Evolutionary conservation across 2,888 invertebrate genomes (phyloP).

Genomic region (Acleris cristana): DNA sequence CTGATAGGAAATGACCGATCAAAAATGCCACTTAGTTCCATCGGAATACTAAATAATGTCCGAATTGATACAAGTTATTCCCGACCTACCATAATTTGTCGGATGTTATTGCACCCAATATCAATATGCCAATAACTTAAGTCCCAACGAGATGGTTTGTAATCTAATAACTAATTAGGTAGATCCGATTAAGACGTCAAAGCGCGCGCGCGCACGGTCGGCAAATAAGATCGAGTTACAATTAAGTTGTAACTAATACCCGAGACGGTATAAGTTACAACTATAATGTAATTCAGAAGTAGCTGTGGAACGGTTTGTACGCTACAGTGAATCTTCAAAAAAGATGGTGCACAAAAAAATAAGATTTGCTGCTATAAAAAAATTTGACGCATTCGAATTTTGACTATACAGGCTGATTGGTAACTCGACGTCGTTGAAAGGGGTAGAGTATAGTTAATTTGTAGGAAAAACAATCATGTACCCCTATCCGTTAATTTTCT

Average conservation of each 20-base stretch:
- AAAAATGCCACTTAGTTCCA: constrained; percentile 17
- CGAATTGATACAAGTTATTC: constrained; percentile 44
- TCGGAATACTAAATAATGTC: constrained; percentile 12
- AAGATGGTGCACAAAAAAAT: too few relatives aligned
- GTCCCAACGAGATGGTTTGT: constrained; percentile 59
- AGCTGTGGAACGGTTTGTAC: constrained; percentile 10
- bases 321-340: constrained; percentile 27
- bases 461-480: too few relatives aligned
- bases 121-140: constrained; percentile 64
- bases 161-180: constrained; percentile 70
- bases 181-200: constrained; percentile 82
- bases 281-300: neutral
- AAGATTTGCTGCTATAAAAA: neutral
- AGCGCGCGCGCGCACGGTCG: constrained; percentile 68
- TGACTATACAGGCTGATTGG: too few relatives aligned
- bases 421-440: too few relatives aligned
- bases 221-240: constrained; percentile 73
- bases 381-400: neutral
- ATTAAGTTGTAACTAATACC: constrained; percentile 56
- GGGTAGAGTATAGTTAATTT: too few relatives aligned
- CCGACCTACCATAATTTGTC: constrained; percentile 72
- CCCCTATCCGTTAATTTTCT: too few relatives aligned
- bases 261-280: neutral
- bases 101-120: constrained; percentile 65
- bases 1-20: constrained; percentile 18